Base-by-base conservation (phyloP, 1,140 invertebrate species). In the Diorhabda carinulata region DNA sequence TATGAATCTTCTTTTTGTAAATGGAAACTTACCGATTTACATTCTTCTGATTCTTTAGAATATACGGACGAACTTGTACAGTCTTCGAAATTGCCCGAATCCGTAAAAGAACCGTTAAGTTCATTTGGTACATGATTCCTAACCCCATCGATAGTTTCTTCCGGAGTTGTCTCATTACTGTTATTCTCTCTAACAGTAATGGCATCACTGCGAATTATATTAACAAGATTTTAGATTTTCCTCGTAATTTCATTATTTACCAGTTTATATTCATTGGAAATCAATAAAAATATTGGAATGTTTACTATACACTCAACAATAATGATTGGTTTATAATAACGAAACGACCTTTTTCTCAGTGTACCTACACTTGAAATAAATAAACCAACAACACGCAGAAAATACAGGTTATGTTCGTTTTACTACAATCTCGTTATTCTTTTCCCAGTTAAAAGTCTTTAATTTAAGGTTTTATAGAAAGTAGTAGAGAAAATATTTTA, bases 11-110 rank as follows among this genome's bases (percentile, higher is more conserved):
- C 25, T 25, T 25, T 25, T 25, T 25, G 25, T 25, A 25, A 25
- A 25, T 25, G 1, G 1, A 25, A 25, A 70, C 72, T 69, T 68
- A 75, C 74, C 41, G 74, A 74, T 45, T 60, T 62, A 62, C 57
- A 68, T 58, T 76, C 74, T 64, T 74, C 73, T 75, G 44, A 59
- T 73, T 91, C 90, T 81, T 91, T 91, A 44, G 89, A 91, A 79
- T 91, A 86, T 71, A 90, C 81, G 58, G 90, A 90, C 41, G 73
- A 74, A 45, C 69, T 70, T 5, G 73, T 74, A 44, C 70, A 71
- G 81, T 94, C 92, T 80, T 94, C 92, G 82, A 91, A 93, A 82
- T 93, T 91, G 5, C 92, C 92, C 3, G 92, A 94, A 81, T 94
- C 92, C 10, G 91, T 89, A 74, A 92, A 88, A 3, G 92, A 94